Evolutionary conservation across 2,888 invertebrate genomes (phyloP), one percentile per base, ranked within the genome.

Genomic region (Caenorhabditis sp.): DNA sequence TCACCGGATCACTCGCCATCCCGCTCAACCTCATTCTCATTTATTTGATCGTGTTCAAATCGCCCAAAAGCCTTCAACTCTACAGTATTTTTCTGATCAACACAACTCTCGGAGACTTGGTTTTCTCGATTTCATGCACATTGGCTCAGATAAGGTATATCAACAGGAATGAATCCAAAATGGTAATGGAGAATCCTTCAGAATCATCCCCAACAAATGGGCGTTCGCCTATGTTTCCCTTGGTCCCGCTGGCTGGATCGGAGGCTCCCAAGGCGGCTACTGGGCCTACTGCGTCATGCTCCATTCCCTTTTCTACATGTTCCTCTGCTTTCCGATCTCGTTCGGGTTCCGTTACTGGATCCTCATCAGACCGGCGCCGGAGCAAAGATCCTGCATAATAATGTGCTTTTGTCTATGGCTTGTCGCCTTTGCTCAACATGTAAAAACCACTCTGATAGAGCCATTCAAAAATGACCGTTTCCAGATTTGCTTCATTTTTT

Each of bases 341-440:
- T 84, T 84, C 55, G 84, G 84, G 7, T 84, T 82, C 55, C 81
- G 84, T 7, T 83, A 84, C 62, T 82, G 81, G 74, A 78, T 84
- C 17, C 71, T 84, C 1, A 68, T 84, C 22, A 66, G 81, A 8
- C 84, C 82, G 9, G 68, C 72, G 8, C 84, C 84, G 0, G 58
- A 71, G n/a, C 62, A 61, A 2, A 24, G 20, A 13, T 41, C 41
- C 1, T 78, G 80, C 35, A 58, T 83, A 26, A 27, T 55, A 5
- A 63, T 83, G 43, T 80, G 76, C 32, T 58, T 81, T 11, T 62
- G 70, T 26, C 58, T 83, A 6, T 83, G 81, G 79, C 53, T 73
- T 7, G 48, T 83, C 8, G 80, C 83, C 2, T 58, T 83, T 24
- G 74, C 56, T 13, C 83, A 83, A 59, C 79, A 81, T 61, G 83